A percentile compares a stretch with the other conserved stretches of the same genome.
phyloP scores from a whole-genome alignment of 35 echinoderm and acorn worm species.

The Holothuria glaberrima region DNA sequence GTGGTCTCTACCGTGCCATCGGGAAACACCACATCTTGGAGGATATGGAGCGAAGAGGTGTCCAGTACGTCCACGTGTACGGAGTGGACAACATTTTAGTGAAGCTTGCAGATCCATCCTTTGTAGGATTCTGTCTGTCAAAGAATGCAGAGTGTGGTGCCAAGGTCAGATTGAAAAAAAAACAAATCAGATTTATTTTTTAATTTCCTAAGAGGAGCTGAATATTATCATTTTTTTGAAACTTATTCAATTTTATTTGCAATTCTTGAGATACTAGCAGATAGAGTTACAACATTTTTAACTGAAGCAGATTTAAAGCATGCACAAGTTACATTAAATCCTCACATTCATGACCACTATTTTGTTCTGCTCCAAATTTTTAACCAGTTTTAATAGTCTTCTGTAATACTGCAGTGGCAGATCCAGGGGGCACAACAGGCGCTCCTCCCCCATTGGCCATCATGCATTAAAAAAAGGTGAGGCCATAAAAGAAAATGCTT shows the following conservation, averaged over 20 bases:
- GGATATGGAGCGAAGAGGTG: constrained; percentile 84
- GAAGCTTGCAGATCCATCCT: constrained; percentile 95
- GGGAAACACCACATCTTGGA: constrained; percentile 69
- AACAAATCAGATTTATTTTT: not conserved
- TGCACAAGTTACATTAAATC: too few relatives aligned
- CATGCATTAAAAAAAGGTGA: too few relatives aligned
- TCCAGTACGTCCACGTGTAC: constrained; percentile 91
- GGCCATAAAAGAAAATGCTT: too few relatives aligned
- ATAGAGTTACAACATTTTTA: too few relatives aligned
- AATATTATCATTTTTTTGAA: not conserved
- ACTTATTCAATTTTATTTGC: not conserved
- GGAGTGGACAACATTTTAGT: constrained; percentile 96
- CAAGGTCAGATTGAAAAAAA: constrained; percentile 69
- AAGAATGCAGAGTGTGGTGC: constrained; percentile 96
- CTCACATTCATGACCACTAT: too few relatives aligned
- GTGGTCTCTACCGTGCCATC: constrained; percentile 86
- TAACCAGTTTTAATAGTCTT: too few relatives aligned
- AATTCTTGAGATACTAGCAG: not conserved
- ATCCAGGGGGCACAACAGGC: too few relatives aligned
- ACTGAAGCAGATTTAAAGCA: too few relatives aligned
- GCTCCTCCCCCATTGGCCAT: too few relatives aligned
- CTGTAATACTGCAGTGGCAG: too few relatives aligned
- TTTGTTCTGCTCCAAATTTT: too few relatives aligned
- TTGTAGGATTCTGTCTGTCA: constrained; percentile 86
- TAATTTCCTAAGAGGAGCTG: too few relatives aligned